Base-by-base conservation (phyloP, 2,113 vertebrate genomes). In the Microcebus jonahi region DNA sequence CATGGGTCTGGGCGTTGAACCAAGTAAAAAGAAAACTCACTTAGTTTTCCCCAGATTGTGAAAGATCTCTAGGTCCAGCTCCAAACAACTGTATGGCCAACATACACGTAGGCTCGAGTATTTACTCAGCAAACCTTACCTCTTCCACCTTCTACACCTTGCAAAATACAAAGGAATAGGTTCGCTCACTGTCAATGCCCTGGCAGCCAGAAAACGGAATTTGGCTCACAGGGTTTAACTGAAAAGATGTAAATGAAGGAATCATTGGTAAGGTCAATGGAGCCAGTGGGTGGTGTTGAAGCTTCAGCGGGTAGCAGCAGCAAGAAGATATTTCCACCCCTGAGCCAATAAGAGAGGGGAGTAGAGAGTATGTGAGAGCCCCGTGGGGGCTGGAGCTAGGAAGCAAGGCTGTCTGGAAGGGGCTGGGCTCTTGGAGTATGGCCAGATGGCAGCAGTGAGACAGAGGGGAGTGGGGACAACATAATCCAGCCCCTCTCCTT, bases 21-120 rank as follows among this genome's bases (percentile, higher is more conserved):
- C 68, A 92, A 89, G 29, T 83, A 29, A 65, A 93, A 95, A 91
- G 45, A 96, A 94, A 96, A 94, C 39, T 59, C 29, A 21, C 71
- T 71, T 53, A 73, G 95, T 92, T 88, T 50, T 76, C n/a, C 67
- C 80, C 81, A 67, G 42, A 91, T 88, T 93, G 75, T 87, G 50
- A 94, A 94, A 96, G 39, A 65, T 55, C 80, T 90, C 48, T 77
- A 88, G 50, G 20, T 85, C 65, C 18, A 45, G n/a, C 53, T 76
- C 63, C 45, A 27, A 90, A 86, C 50, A 67, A n/a, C 13, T 45
- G 0, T 18, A 81, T 23, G 31, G 36, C 29, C 73, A 70, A 89
- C 42, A 25, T 0, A 55, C 23, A 53, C 20, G 23, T 13, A 42
- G 18, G 42, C 36, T 70, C 65, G 29, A 67, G 55, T 21, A 17